Percentiles rank a stretch among this genome's conserved stretches.
Conservation (phyloP, 2,888 invertebrate species). For the Parnassius smintheus region DNA sequence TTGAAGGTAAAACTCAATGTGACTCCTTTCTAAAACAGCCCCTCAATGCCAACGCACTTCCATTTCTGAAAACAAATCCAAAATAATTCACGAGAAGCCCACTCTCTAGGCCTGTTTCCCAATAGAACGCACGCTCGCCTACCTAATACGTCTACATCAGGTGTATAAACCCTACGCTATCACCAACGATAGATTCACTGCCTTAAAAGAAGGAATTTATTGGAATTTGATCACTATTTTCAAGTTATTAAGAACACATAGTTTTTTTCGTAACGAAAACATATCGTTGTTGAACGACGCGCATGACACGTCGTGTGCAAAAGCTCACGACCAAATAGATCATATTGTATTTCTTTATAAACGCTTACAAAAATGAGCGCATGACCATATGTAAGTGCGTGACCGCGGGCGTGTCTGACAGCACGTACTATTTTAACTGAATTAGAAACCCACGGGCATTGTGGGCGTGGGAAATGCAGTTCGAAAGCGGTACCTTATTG, state of each 20-base stretch:
- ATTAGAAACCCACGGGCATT: slow-evolving; percentile 16
- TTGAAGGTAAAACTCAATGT: too few relatives aligned
- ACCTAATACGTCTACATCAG: slow-evolving; percentile 68
- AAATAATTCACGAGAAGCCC: slow-evolving; percentile 24
- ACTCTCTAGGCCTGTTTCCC: slow-evolving; percentile 36
- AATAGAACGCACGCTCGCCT: slow-evolving; percentile 53
- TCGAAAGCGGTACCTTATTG: slow-evolving; percentile 21
- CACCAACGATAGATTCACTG: slow-evolving; percentile 30
- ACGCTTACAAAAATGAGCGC: slow-evolving; percentile 64
- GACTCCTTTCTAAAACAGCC: not conserved
- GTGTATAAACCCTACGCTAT: slow-evolving; percentile 55
- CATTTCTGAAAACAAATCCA: slow-evolving; percentile 23
- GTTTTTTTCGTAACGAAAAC: slow-evolving; percentile 12
- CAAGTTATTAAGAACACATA: slow-evolving; percentile 18
- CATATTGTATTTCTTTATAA: slow-evolving; percentile 66
- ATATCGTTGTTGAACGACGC: slow-evolving; percentile 35
- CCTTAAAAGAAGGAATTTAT: slow-evolving; percentile 11
- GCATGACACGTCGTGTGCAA: slow-evolving; percentile 54
- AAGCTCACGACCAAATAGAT: slow-evolving; percentile 62
- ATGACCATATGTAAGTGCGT: slow-evolving; percentile 49
- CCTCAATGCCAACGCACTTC: slow-evolving; percentile 24
- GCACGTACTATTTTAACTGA: slow-evolving; percentile 29
- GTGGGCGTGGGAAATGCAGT: slow-evolving; percentile 24
- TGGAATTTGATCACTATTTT: slow-evolving; percentile 31
- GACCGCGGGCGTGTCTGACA: slow-evolving; percentile 25